phyloP scores from a whole-genome alignment of 1,140 invertebrate genomes.

The Sarcophaga bullata region DNA sequence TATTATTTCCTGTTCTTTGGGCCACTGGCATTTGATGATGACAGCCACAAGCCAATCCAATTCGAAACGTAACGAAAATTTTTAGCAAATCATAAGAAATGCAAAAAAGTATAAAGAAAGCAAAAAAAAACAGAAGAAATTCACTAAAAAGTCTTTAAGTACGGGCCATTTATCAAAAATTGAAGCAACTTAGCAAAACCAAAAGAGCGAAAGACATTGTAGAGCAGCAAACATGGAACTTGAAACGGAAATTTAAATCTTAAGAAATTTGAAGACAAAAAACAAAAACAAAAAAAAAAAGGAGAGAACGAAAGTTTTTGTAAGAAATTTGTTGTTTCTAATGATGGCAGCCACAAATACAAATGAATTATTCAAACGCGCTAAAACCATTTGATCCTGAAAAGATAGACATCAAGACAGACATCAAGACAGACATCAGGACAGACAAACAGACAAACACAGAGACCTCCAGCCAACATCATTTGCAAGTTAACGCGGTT shows the following conservation, averaged over 20 bases:
- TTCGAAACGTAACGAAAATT: neutral
- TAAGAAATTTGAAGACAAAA: no score
- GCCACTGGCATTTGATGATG: neutral
- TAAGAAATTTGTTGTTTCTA: constrained; percentile 19
- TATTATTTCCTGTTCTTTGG: constrained; percentile 15
- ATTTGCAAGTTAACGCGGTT: constrained; percentile 21
- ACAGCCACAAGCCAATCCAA: neutral
- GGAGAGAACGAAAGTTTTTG: neutral
- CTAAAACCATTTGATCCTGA: constrained; percentile 3
- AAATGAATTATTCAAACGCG: constrained; percentile 12
- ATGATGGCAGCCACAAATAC: constrained; percentile 20
- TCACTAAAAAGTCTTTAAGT: neutral
- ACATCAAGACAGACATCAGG: no score
- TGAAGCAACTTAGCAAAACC: neutral
- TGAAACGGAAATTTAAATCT: neutral
- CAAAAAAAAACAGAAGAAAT: neutral
- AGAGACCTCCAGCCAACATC: neutral
- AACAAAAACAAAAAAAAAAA: neutral
- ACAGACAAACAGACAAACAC: no score
- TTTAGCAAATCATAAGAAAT: neutral
- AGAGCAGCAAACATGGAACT: neutral
- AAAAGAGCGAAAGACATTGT: no score
- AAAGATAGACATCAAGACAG: neutral
- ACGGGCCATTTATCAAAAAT: neutral
- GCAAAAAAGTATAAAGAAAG: no score